Conservation (phyloP, 2,113 vertebrate genomes). For the Ancistrus triradiatus region DNA sequence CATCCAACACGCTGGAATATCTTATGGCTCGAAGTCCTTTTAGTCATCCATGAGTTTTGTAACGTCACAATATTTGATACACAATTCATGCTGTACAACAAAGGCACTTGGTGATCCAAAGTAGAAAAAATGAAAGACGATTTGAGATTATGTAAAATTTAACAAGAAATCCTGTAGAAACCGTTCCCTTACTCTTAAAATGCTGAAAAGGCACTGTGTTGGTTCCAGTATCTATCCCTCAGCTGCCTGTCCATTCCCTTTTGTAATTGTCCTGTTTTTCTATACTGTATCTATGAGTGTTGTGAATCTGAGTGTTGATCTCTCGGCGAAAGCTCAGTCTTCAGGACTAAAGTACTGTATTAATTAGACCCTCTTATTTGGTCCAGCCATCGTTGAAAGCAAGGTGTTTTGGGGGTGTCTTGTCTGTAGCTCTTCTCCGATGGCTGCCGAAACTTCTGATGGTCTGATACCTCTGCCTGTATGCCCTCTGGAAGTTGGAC, state of each 20-base stretch:
- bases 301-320: slow-evolving; percentile 34
- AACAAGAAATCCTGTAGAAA: slow-evolving; percentile 39
- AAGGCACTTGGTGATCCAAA: too few relatives aligned
- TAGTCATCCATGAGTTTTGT: too few relatives aligned
- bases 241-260: slow-evolving; percentile 44
- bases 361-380: slow-evolving; percentile 68
- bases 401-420: slow-evolving; percentile 70
- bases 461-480: slow-evolving; percentile 78
- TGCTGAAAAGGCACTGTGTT: slow-evolving; percentile 48
- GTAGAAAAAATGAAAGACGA: slow-evolving; percentile 5
- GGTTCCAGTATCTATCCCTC: slow-evolving; percentile 47
- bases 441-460: slow-evolving; percentile 77
- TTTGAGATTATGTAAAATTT: too few relatives aligned
- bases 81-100: slow-evolving; percentile 39
- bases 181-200: slow-evolving; percentile 51
- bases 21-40: slow-evolving; percentile 3
- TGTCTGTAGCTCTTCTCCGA: slow-evolving; percentile 73
- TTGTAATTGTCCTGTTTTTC: slow-evolving; percentile 28
- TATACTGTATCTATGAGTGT: too few relatives aligned
- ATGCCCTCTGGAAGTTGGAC: slow-evolving; percentile 86
- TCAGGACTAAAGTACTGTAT: slow-evolving; percentile 12
- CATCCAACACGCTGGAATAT: slow-evolving; percentile 8
- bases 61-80: too few relatives aligned
- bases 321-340: slow-evolving; percentile 59
- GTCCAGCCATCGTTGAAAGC: slow-evolving; percentile 74